Conservation (phyloP, 2,888 invertebrate genomes). For the Daptonema setosum region DNA sequence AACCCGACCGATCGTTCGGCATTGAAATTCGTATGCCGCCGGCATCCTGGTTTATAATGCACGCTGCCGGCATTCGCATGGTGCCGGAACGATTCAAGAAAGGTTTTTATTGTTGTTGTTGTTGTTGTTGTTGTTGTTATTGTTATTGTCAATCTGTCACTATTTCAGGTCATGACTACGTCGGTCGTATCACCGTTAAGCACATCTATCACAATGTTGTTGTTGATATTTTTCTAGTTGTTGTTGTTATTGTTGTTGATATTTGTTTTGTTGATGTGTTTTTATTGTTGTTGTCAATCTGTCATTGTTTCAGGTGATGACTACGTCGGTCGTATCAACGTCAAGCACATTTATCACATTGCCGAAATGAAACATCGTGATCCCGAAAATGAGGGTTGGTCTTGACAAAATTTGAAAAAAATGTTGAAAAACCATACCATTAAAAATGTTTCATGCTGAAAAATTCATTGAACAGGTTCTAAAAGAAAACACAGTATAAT, state of each 20-base stretch:
- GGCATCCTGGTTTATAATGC: not conserved
- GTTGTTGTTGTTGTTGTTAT: not conserved
- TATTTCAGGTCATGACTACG: not conserved
- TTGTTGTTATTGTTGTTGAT: no score
- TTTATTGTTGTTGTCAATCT: not conserved
- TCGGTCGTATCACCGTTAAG: not conserved
- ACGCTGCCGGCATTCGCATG: not conserved
- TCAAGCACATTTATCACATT: not conserved
- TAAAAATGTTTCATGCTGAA: no score
- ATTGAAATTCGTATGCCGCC: not conserved
- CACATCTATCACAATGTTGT: not conserved
- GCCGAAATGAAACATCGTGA: not conserved
- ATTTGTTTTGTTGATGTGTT: not conserved
- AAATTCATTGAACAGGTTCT: no score
- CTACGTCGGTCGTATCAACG: not conserved
- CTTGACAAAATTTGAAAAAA: no score
- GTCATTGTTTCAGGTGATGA: not conserved
- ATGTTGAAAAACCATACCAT: no score
- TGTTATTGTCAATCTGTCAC: not conserved
- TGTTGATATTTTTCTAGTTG: no score
- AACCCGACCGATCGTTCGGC: not conserved
- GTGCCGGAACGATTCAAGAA: not conserved
- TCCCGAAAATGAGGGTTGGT: not conserved
- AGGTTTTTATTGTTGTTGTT: not conserved
- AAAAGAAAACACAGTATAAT: no score